phyloP scores from a whole-genome alignment of 2,797 vertebrate species.

The Schizopygopsis pylzovi region DNA sequence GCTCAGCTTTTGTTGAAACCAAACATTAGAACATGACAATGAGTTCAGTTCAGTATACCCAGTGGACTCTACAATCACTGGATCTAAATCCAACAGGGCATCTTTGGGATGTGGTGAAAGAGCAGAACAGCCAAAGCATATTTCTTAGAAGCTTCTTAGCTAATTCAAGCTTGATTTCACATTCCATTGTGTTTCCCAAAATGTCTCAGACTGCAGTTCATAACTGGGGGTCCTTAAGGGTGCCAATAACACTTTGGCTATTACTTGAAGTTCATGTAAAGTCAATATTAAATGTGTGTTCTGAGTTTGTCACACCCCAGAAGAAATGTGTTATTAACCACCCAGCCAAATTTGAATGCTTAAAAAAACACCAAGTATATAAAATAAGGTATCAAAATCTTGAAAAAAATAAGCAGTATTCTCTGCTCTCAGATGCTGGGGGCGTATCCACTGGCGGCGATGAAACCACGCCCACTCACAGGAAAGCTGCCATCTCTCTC shows the following conservation, averaged over 20 bases:
- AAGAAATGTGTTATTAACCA: too few relatives aligned
- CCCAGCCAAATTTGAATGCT: too few relatives aligned
- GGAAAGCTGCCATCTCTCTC: too few relatives aligned
- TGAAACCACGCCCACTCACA: too few relatives aligned
- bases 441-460: too few relatives aligned
- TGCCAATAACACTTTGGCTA: background rate
- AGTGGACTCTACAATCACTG: background rate
- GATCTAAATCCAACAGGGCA: background rate
- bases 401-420: too few relatives aligned
- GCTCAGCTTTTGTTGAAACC: background rate
- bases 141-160: background rate
- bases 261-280: background rate
- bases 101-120: slow-evolving; percentile 6
- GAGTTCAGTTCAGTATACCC: background rate
- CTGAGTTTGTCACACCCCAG: too few relatives aligned
- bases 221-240: background rate
- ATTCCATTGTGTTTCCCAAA: background rate
- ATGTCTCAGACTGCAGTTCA: background rate
- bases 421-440: too few relatives aligned
- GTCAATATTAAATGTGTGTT: too few relatives aligned
- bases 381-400: too few relatives aligned
- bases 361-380: too few relatives aligned
- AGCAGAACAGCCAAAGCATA: background rate
- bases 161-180: background rate
- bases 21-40: slow-evolving; percentile 3